Conservation (phyloP, 2,797 vertebrate species). For the Periparus ater region DNA sequence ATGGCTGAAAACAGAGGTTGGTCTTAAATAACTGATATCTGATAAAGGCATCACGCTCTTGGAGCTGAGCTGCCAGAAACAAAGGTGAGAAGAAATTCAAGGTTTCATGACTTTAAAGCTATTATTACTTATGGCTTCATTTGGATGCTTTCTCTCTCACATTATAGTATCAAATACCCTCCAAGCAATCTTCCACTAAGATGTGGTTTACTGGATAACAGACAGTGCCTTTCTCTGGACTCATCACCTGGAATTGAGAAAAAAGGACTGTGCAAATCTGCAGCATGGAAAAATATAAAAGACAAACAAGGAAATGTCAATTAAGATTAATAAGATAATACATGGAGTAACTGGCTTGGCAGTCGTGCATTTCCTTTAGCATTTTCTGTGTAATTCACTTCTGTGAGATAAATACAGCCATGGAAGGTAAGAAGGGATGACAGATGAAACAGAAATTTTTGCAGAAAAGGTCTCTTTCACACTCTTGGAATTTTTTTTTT, state of each 20-base stretch:
- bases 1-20: neutral
- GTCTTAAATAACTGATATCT: neutral
- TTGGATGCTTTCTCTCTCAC: neutral
- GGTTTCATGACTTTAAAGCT: neutral
- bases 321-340: slow-evolving; percentile 39
- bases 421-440: neutral
- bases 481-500: neutral
- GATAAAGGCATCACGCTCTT: neutral
- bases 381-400: neutral
- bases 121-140: neutral
- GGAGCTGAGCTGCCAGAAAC: neutral
- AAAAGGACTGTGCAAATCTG: neutral
- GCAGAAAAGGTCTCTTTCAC: neutral
- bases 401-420: neutral
- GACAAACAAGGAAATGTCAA: slow-evolving; percentile 38
- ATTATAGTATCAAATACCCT: neutral
- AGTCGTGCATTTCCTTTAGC: slow-evolving; percentile 2
- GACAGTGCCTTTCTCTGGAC: neutral
- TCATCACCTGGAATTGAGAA: neutral
- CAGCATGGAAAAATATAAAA: neutral
- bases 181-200: neutral
- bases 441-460: neutral
- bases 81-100: neutral
- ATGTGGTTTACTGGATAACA: neutral
- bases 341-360: neutral